Evolutionary conservation across 2,888 invertebrate genomes (phyloP).

Genomic region (Siphlonurus alternatus): DNA sequence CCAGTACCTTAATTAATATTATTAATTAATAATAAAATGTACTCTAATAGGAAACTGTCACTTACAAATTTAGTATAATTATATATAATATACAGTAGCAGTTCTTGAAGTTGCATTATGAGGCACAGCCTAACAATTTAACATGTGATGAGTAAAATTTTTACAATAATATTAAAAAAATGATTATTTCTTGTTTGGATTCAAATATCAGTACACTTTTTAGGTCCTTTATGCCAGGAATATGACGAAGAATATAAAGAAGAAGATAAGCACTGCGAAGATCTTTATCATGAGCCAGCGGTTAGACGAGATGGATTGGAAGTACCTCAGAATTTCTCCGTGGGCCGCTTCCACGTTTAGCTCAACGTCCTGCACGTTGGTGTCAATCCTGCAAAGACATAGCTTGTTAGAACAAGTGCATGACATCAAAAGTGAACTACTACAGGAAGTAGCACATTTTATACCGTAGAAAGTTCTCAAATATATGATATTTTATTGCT

Average conservation of each 20-base stretch:
- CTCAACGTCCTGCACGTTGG: constrained; percentile 88
- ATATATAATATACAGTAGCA: neutral
- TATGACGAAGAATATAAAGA: constrained; percentile 97
- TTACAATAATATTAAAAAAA: neutral
- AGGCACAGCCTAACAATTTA: neutral
- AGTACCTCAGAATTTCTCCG: constrained; percentile 91
- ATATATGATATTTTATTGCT: neutral
- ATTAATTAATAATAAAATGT: neutral
- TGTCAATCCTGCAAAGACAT: constrained; percentile 59
- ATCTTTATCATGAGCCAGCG: constrained; percentile 99
- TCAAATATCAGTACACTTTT: too few species aligned
- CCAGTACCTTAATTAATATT: neutral
- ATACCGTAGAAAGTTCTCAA: neutral
- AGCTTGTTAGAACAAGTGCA: neutral
- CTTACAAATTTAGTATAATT: too few species aligned
- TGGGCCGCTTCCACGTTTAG: constrained; percentile 97
- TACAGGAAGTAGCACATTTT: constrained; percentile 4
- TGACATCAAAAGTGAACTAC: neutral
- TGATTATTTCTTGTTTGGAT: too few species aligned
- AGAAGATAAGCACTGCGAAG: constrained; percentile 94
- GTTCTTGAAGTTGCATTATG: neutral
- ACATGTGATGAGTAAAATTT: neutral
- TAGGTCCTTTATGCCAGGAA: constrained; percentile 85
- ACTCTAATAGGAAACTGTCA: neutral
- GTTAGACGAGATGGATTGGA: constrained; percentile 91